Conservation (phyloP, 2,888 invertebrate genomes). For the Stomorhina lunata region DNA sequence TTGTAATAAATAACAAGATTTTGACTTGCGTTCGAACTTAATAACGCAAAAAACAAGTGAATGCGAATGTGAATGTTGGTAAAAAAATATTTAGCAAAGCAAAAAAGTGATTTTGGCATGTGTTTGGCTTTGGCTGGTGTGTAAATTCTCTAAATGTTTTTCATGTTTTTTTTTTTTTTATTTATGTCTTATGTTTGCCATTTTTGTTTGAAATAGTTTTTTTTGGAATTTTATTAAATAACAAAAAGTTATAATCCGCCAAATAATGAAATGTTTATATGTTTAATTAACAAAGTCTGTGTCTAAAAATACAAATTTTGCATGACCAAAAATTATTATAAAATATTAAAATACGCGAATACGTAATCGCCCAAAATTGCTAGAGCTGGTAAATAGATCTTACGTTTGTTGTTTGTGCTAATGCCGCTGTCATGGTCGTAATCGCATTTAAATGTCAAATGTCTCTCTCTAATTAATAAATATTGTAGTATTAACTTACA, state of each 20-base stretch:
- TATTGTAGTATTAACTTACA: background rate
- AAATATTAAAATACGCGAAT: conserved; percentile 18
- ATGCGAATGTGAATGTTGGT: conserved; percentile 36
- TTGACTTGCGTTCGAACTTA: conserved; percentile 13
- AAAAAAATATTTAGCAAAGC: background rate
- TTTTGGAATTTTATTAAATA: conserved; percentile 10
- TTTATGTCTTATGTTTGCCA: conserved; percentile 23
- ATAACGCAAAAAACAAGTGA: conserved; percentile 7
- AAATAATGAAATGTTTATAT: background rate
- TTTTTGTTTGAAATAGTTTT: conserved; percentile 26
- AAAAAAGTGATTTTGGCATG: conserved; percentile 1
- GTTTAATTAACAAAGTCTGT: background rate
- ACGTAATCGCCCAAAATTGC: conserved; percentile 48
- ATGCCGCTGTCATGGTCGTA: background rate
- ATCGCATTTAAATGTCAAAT: conserved; percentile 54
- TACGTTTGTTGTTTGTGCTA: conserved; percentile 2
- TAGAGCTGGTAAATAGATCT: background rate
- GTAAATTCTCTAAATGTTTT: no score
- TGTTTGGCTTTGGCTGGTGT: conserved; percentile 17
- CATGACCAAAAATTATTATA: conserved; percentile 13
- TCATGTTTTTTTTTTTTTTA: no score
- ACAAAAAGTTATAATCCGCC: background rate
- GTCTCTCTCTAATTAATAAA: conserved; percentile 38
- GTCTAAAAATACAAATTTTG: conserved; percentile 16
- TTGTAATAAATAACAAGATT: conserved; percentile 8